Percentiles rank a stretch among this genome's conserved stretches.
These are phyloP conservation scores for Labeo rohita DNA, from an alignment of 2,113 vertebrate genomes.

Conservation along the genomic window DNA sequence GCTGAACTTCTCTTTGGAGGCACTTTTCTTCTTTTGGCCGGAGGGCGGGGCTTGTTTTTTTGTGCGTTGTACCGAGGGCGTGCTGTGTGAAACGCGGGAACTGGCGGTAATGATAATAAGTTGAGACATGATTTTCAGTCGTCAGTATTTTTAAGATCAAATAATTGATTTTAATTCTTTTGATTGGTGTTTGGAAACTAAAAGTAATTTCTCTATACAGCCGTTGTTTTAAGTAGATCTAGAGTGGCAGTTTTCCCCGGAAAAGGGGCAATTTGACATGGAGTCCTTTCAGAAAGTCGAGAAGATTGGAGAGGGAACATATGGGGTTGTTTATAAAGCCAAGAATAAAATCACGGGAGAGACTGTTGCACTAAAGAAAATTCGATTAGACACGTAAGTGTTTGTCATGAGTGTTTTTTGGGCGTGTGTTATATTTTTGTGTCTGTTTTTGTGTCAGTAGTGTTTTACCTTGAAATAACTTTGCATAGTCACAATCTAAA, in stretches of 20 bases:
- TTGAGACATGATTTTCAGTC: constrained; percentile 37
- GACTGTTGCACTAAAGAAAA: constrained; percentile 94
- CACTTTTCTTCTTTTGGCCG: not conserved
- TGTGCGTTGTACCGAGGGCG: constrained; percentile 41
- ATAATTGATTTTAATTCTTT: not conserved
- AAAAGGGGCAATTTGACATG: constrained; percentile 70
- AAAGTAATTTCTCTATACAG: constrained; percentile 25
- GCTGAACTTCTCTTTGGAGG: not conserved
- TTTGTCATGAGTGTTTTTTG: constrained; percentile 38
- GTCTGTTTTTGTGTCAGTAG: not conserved
- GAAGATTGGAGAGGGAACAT: constrained; percentile 94
- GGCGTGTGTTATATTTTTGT: not conserved
- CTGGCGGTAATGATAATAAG: constrained; percentile 39
- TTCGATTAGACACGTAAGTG: constrained; percentile 94
- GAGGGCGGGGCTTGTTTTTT: not conserved
- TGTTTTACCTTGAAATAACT: not conserved
- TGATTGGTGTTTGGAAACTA: not conserved
- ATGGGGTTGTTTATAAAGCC: constrained; percentile 94
- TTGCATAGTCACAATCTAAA: not conserved
- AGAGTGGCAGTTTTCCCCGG: not conserved
- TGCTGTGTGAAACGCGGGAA: constrained; percentile 57
- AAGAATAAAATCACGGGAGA: constrained; percentile 92
- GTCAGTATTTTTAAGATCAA: not conserved
- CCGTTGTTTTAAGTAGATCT: not conserved
- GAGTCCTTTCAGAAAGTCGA: constrained; percentile 95